Conservation (phyloP, 2,888 invertebrate species). For the Drosophila rellima region DNA sequence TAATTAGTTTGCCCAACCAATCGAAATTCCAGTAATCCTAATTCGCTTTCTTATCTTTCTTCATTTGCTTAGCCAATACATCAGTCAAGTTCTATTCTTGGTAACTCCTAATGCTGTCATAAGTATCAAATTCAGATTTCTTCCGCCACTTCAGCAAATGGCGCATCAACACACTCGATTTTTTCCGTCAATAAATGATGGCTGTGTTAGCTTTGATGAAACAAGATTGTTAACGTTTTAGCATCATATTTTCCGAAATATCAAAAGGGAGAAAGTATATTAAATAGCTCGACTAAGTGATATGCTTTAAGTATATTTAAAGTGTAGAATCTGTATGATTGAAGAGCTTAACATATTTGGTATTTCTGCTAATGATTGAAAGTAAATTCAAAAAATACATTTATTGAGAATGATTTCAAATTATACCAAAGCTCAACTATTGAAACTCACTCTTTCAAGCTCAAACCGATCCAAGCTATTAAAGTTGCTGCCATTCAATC, state of each 20-base stretch:
- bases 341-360: too few species aligned
- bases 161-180: constrained; percentile 40
- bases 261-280: background rate
- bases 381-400: too few species aligned
- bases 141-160: constrained; percentile 61
- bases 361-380: too few species aligned
- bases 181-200: constrained; percentile 48
- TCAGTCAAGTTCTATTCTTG: constrained; percentile 51
- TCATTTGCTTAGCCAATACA: constrained; percentile 10
- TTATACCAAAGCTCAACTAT: background rate
- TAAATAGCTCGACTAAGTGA: background rate
- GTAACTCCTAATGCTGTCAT: constrained; percentile 10
- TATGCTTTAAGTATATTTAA: background rate
- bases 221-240: constrained; percentile 37
- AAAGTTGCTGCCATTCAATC: background rate
- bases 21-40: constrained; percentile 2
- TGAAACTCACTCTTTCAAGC: background rate
- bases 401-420: background rate
- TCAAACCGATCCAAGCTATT: background rate
- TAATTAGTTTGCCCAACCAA: constrained; percentile 31
- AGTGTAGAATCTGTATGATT: background rate
- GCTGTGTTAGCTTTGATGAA: constrained; percentile 16
- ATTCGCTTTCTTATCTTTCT: background rate
- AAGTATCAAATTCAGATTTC: constrained; percentile 23
- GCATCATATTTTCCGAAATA: constrained; percentile 15